Evolutionary conservation across 92 coral and sea anemone species (phyloP).

Genomic region (Chrysogorgia sp.): DNA sequence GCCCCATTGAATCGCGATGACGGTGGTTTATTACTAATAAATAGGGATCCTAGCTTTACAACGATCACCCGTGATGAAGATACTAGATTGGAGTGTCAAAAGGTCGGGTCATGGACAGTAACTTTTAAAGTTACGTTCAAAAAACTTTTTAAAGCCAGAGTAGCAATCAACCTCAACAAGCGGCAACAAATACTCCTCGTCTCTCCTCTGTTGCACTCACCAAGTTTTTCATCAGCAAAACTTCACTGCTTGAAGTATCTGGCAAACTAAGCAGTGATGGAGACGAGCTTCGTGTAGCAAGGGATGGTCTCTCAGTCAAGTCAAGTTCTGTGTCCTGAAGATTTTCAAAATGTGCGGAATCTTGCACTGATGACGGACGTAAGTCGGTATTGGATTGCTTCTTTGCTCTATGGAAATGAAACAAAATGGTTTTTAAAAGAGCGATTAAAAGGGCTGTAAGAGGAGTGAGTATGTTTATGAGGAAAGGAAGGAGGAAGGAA

Average conservation of each 20-base stretch:
- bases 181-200: too few species aligned
- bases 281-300: background rate
- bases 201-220: background rate
- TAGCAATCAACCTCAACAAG: too few species aligned
- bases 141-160: too few species aligned
- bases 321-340: background rate
- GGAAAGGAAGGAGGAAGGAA: background rate
- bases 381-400: constrained; percentile 1
- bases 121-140: too few species aligned
- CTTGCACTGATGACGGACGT: background rate
- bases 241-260: constrained; percentile 1
- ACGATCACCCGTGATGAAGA: too few species aligned
- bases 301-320: background rate
- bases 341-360: background rate
- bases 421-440: background rate
- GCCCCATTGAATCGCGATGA: too few species aligned
- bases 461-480: background rate
- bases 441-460: background rate
- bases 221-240: background rate
- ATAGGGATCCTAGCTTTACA: too few species aligned
- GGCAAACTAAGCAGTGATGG: constrained; percentile 26
- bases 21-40: too few species aligned
- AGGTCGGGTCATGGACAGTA: too few species aligned
- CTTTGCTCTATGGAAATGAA: constrained; percentile 2
- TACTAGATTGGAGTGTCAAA: too few species aligned